Conservation (phyloP, 1,140 invertebrate genomes). For the Tribolium castaneum region DNA sequence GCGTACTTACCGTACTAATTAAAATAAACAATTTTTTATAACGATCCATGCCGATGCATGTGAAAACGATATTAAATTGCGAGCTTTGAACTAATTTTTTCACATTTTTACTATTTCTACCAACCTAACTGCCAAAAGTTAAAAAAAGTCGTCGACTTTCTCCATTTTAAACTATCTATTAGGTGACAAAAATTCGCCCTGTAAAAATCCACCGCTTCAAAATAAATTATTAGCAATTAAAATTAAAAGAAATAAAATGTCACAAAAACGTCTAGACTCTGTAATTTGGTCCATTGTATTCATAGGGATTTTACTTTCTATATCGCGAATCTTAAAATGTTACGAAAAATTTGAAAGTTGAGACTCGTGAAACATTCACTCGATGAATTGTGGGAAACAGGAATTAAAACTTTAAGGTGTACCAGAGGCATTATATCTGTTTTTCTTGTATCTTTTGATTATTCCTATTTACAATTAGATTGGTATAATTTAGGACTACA, state of each 20-base stretch:
- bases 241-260: neutral
- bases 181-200: neutral
- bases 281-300: neutral
- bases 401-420: neutral
- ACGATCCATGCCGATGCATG: neutral
- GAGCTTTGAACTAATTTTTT: neutral
- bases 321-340: neutral
- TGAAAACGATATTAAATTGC: neutral
- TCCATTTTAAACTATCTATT: neutral
- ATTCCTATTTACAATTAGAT: neutral
- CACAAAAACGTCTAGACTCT: neutral
- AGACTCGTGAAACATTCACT: constrained; percentile 1
- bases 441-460: neutral
- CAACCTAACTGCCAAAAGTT: neutral
- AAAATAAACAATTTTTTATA: neutral
- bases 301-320: constrained; percentile 17
- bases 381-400: constrained; percentile 5
- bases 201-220: too few relatives aligned
- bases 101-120: neutral
- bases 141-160: neutral
- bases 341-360: neutral
- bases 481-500: neutral
- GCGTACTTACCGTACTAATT: neutral
- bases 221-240: too few relatives aligned
- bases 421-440: neutral